Percentiles rank a stretch among this genome's conserved stretches.
Evolutionary conservation across 2,113 vertebrate species (phyloP).

Genomic region (Lampris incognitus): DNA sequence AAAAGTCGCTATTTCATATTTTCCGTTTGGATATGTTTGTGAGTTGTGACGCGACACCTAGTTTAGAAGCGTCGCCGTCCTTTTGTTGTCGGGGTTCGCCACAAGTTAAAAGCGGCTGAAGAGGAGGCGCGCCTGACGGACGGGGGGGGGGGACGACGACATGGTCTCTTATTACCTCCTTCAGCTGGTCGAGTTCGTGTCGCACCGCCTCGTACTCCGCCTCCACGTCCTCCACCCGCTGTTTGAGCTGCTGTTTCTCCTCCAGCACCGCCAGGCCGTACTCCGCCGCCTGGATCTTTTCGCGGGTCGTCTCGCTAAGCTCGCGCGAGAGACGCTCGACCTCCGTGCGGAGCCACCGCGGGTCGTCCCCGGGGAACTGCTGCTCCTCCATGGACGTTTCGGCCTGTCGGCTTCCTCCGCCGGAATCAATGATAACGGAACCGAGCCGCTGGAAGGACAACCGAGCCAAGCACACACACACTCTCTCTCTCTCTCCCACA

Average conservation of each 20-base stretch:
- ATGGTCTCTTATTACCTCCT: conserved; percentile 84
- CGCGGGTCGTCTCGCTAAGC: conserved; percentile 91
- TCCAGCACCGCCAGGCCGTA: conserved; percentile 96
- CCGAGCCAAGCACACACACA: not conserved
- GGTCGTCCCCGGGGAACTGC: conserved; percentile 87
- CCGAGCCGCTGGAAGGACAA: conserved; percentile 59
- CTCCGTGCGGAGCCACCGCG: conserved; percentile 91
- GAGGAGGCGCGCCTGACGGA: too few species aligned
- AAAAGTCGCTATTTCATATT: too few species aligned
- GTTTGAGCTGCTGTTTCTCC: conserved; percentile 96
- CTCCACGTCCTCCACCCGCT: conserved; percentile 93
- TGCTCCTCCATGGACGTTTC: conserved; percentile 88
- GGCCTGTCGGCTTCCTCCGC: conserved; percentile 54
- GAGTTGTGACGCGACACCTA: not conserved
- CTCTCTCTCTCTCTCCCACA: too few species aligned
- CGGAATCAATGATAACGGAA: conserved; percentile 60
- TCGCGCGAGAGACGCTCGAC: conserved; percentile 90
- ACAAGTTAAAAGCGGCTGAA: too few species aligned
- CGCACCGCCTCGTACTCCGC: conserved; percentile 90
- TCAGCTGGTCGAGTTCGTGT: conserved; percentile 93
- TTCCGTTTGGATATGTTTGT: not conserved
- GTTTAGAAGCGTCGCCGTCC: too few species aligned
- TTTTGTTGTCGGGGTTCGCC: too few species aligned
- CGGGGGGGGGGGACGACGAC: too few species aligned
- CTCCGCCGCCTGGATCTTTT: conserved; percentile 98